Conservation (phyloP, 2,113 vertebrate genomes). For the Daubentonia madagascariensis region DNA sequence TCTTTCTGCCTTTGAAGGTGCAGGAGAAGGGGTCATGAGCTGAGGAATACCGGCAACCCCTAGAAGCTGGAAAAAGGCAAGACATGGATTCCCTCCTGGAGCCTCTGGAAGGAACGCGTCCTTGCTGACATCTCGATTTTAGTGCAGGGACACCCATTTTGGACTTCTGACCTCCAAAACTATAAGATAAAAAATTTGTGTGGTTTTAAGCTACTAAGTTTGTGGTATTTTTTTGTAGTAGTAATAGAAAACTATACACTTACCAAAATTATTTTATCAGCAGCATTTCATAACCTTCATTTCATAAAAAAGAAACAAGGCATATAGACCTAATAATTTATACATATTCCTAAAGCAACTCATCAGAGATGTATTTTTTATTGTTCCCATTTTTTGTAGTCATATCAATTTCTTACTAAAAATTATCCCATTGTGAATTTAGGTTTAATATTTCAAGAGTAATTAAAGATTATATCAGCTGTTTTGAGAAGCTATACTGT, state of each 20-base stretch:
- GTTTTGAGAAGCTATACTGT: background rate
- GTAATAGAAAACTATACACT: background rate
- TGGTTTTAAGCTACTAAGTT: background rate
- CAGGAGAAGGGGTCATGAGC: background rate
- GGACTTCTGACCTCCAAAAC: background rate
- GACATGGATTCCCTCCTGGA: too few species aligned
- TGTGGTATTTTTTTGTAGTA: background rate
- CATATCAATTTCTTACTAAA: background rate
- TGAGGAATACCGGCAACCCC: too few species aligned
- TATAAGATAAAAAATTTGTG: background rate
- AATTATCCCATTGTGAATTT: background rate
- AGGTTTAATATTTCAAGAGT: background rate
- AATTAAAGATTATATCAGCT: background rate
- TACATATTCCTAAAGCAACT: background rate
- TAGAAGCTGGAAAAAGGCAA: background rate
- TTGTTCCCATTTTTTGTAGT: background rate
- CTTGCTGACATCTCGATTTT: background rate
- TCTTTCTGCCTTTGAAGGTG: background rate
- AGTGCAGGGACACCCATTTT: background rate
- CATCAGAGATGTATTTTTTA: background rate
- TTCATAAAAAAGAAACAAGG: background rate
- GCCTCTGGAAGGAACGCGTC: background rate
- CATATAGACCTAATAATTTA: background rate
- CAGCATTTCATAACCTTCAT: background rate
- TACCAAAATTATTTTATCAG: background rate